Base-by-base conservation (phyloP, 2,113 vertebrate species). In the Pelmatolapia mariae region DNA sequence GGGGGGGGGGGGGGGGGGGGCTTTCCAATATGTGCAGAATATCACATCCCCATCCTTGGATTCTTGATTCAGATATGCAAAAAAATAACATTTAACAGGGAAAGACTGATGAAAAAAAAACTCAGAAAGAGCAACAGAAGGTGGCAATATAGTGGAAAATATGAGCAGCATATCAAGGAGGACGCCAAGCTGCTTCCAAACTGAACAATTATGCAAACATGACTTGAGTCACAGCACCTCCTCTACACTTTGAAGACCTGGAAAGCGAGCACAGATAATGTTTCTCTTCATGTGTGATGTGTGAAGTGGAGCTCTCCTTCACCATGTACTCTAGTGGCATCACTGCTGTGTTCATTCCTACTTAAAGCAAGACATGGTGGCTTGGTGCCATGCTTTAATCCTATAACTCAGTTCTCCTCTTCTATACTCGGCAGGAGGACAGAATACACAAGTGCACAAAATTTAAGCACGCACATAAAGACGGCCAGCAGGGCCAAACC, bases 241-340 rank as follows among this genome's bases (percentile, higher is more conserved):
- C 22, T 43, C 53, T 81, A 10, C n/a, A 40, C 79, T 38, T 22
- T 26, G 79, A 81, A 57, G 53, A 57, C 79, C 24, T 81, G 38
- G 40, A 47, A 45, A 31, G 24, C 24, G 5, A 59, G 26, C 56
- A 47, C 33, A 56, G 33, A 68, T 68, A 68, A 71, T 88, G 29
- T 73, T 73, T 87, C 59, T 31, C 45, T 36, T 36, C 91, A 99
- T 53, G 95, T 95, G 52, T 96, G 59, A 95, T 95, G 47, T 96
- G 15, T 10, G 97, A 97, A 52, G 96, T 97, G 0, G 98, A 99
- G 92, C 96, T 99, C 91, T 97, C 97, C 0, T 99, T 99, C 15
- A 96, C 97, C 1, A 86, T 98, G 95, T 98, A 99, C 93, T 98
- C 98, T 59, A 97, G 96, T 2, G 98, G 99, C 93, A 97, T 98